A percentile compares a stretch with the other conserved stretches of the same genome.
Evolutionary conservation across 2,113 vertebrate species (phyloP).

Genomic region (Hippocampus comes): DNA sequence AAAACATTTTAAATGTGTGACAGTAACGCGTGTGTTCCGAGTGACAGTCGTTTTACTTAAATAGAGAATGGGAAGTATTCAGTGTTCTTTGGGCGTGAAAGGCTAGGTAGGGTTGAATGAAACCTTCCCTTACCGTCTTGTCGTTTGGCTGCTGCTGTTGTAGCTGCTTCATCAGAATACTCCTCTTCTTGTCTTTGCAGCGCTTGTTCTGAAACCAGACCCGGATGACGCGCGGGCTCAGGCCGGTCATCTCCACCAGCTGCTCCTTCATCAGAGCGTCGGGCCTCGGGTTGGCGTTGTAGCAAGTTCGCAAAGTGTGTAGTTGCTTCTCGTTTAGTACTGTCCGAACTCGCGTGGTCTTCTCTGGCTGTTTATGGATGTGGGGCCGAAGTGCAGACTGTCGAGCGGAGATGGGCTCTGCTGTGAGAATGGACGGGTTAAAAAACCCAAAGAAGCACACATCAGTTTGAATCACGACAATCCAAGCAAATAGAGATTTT

Average conservation of each 20-base stretch:
- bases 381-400: slow-evolving; percentile 92
- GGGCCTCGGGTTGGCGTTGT: slow-evolving; percentile 94
- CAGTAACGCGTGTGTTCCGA: not conserved
- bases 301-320: slow-evolving; percentile 97
- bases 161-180: slow-evolving; percentile 95
- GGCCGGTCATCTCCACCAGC: slow-evolving; percentile 97
- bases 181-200: slow-evolving; percentile 98
- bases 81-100: not conserved
- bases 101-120: not conserved
- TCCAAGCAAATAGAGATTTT: too few relatives aligned
- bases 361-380: slow-evolving; percentile 97
- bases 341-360: slow-evolving; percentile 94
- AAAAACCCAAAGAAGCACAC: not conserved
- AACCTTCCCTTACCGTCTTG: slow-evolving; percentile 84
- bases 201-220: slow-evolving; percentile 99
- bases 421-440: slow-evolving; percentile 69
- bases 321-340: slow-evolving; percentile 99
- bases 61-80: not conserved
- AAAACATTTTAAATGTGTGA: not conserved
- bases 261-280: slow-evolving; percentile 99
- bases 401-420: slow-evolving; percentile 95
- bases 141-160: slow-evolving; percentile 96
- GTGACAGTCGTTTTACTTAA: not conserved
- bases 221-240: slow-evolving; percentile 94
- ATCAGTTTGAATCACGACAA: not conserved